Conservation (phyloP, 2,113 vertebrate species). For the Alces alces region DNA sequence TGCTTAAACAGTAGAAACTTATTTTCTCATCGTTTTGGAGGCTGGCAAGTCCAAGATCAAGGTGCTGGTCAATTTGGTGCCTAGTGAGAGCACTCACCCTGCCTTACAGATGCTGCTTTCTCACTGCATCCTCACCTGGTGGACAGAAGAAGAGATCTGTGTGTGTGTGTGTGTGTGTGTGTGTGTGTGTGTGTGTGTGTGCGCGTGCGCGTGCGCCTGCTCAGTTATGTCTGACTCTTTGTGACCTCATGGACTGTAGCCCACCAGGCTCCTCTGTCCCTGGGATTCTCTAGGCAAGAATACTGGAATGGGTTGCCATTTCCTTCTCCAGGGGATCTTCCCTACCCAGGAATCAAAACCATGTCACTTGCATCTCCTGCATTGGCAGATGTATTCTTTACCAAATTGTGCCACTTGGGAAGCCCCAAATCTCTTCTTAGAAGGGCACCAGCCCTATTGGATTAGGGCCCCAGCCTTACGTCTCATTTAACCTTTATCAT, state of each 20-base stretch:
- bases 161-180: not conserved
- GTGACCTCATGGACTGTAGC: not conserved
- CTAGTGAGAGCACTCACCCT: not conserved
- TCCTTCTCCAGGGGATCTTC: not conserved
- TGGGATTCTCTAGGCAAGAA: not conserved
- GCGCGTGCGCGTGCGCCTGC: fast-evolving
- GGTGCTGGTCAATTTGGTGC: not conserved
- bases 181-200: not conserved
- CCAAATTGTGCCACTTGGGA: not conserved
- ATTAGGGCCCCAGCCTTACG: not conserved
- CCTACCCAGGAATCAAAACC: not conserved
- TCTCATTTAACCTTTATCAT: not conserved
- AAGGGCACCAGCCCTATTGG: not conserved
- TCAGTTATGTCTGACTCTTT: not conserved
- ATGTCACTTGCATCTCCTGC: not conserved
- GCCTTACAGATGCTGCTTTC: not conserved
- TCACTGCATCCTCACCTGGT: not conserved
- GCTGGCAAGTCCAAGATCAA: not conserved
- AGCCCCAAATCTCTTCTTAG: not conserved
- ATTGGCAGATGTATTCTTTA: not conserved
- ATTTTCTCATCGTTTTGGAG: not conserved
- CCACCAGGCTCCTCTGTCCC: not conserved
- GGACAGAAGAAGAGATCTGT: not conserved
- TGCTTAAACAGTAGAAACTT: not conserved
- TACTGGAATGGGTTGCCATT: not conserved